A percentile compares a stretch with the other conserved stretches of the same genome.
Conservation (phyloP, 2,113 vertebrate species). For the Pogona vitticeps region DNA sequence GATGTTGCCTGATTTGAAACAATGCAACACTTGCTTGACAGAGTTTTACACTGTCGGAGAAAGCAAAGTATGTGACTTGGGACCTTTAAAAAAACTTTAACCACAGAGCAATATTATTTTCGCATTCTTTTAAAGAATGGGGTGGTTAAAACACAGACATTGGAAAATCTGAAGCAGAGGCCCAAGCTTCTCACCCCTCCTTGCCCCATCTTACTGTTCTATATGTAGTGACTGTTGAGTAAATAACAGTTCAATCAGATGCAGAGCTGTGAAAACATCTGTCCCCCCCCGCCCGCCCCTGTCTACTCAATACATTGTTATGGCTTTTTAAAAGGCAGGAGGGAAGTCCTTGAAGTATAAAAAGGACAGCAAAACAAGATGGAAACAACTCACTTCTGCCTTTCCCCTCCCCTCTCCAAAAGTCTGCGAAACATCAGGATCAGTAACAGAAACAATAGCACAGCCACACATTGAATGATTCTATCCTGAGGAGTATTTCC, state of each 20-base stretch:
- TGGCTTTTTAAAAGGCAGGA: not conserved
- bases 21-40: constrained; percentile 33
- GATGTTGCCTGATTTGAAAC: constrained; percentile 52
- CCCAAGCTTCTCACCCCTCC: not conserved
- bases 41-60: constrained; percentile 31
- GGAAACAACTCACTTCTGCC: not conserved
- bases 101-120: constrained; percentile 4
- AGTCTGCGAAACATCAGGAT: rapidly evolving
- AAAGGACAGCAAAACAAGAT: not conserved
- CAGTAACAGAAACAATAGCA: not conserved
- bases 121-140: not conserved
- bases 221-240: constrained; percentile 30
- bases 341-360: not conserved
- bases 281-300: not conserved
- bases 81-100: constrained; percentile 18
- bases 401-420: not conserved
- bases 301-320: not conserved
- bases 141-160: not conserved
- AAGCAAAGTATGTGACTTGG: constrained; percentile 22
- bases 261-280: constrained; percentile 21
- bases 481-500: not conserved
- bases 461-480: not conserved
- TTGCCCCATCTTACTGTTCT: not conserved
- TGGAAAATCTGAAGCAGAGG: constrained; percentile 35
- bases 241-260: constrained; percentile 35